Conservation (phyloP, 2,113 vertebrate genomes). For the Bubo bubo region DNA sequence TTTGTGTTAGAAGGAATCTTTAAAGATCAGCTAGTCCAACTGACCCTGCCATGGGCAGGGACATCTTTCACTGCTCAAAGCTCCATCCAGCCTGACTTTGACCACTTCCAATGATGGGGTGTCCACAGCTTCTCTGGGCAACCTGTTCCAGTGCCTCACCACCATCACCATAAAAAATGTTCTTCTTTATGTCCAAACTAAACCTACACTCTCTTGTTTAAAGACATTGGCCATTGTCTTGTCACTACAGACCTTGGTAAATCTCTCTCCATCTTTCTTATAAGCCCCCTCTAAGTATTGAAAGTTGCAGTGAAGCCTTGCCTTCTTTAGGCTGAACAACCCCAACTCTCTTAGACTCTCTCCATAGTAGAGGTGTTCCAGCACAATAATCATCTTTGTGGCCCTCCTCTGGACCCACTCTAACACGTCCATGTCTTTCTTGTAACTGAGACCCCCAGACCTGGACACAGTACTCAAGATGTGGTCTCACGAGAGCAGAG, state of each 20-base stretch:
- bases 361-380: neutral
- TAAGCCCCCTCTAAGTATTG: neutral
- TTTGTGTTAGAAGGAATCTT: neutral
- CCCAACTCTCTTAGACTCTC: neutral
- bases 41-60: rapidly evolving
- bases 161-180: neutral
- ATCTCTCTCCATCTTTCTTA: neutral
- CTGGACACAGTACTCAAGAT: neutral
- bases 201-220: neutral
- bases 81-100: neutral
- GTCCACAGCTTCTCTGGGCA: rapidly evolving
- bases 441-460: neutral
- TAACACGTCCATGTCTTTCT: neutral
- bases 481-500: neutral
- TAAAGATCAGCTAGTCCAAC: neutral
- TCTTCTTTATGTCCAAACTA: neutral
- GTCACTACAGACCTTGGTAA: neutral
- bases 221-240: neutral
- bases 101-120: neutral
- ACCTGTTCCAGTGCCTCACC: rapidly evolving
- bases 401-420: neutral
- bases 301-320: neutral
- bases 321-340: neutral
- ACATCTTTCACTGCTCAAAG: neutral
- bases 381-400: no score